A percentile compares a stretch with the other conserved stretches of the same genome.
phyloP scores from a whole-genome alignment of 2,888 invertebrate genomes.

The Andrena haemorrhoa region DNA sequence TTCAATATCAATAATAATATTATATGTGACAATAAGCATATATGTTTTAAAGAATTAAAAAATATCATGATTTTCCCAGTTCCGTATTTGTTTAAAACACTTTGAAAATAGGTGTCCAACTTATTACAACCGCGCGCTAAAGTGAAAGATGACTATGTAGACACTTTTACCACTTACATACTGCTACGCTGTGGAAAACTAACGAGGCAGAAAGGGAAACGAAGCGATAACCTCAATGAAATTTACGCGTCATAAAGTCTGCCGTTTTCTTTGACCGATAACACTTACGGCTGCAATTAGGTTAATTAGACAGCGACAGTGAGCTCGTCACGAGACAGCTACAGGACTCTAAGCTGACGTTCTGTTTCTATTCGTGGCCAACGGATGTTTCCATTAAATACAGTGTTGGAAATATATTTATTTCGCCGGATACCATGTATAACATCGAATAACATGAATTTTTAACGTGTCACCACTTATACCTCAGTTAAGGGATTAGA shows the following conservation, averaged over 20 bases:
- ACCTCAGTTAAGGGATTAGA: no score
- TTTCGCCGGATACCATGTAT: no score
- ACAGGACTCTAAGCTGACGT: neutral
- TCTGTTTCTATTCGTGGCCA: conserved; percentile 3
- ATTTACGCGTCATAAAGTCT: conserved; percentile 42
- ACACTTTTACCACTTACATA: neutral
- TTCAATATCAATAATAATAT: neutral
- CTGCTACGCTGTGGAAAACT: neutral
- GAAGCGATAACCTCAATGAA: conserved; percentile 43
- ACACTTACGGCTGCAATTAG: conserved; percentile 64
- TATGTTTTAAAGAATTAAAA: no score
- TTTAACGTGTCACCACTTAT: no score
- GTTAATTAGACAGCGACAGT: conserved; percentile 63
- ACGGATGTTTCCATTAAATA: neutral
- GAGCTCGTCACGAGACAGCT: conserved; percentile 5
- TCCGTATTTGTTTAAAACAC: no score
- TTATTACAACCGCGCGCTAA: neutral
- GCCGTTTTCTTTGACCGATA: conserved; percentile 51
- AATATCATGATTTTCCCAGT: no score
- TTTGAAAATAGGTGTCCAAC: neutral
- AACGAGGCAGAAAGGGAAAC: conserved; percentile 18
- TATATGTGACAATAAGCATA: no score
- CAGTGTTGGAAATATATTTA: no score
- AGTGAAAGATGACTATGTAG: neutral
- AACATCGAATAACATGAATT: no score